These are phyloP conservation scores for Chloroceryle amazona DNA, from an alignment of 2,797 vertebrate species.

Conservation along the genomic window DNA sequence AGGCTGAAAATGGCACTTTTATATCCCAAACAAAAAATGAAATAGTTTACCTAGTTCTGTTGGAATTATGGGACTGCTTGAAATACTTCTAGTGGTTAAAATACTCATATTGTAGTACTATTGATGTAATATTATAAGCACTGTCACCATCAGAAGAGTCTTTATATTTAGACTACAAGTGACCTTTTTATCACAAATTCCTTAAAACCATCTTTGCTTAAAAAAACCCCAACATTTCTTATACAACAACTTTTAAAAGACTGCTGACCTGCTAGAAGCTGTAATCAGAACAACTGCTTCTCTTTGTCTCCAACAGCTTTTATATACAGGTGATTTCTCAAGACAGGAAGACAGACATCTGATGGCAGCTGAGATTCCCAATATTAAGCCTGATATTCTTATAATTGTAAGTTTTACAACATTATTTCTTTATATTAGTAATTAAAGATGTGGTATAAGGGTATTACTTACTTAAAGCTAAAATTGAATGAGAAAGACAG, in stretches of 20 bases:
- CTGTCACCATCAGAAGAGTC: neutral
- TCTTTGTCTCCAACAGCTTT: conserved; percentile 80
- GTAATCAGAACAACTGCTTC: neutral
- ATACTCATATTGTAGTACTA: neutral
- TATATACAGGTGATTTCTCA: conserved; percentile 97
- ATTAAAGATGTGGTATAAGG: neutral
- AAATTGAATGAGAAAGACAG: neutral
- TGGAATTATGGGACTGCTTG: neutral
- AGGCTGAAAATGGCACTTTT: neutral
- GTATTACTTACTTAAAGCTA: neutral
- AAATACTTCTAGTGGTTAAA: neutral
- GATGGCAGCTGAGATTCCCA: conserved; percentile 97
- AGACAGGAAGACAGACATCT: conserved; percentile 95
- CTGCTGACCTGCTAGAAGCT: neutral
- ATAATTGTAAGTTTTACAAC: conserved; percentile 84
- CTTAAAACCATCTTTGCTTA: neutral
- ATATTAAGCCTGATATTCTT: conserved; percentile 96
- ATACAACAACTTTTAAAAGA: neutral
- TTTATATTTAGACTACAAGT: neutral
- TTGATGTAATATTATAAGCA: neutral
- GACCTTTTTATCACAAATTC: neutral
- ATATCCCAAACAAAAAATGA: neutral
- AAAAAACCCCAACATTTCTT: neutral
- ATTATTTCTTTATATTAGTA: neutral
- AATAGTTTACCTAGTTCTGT: neutral